Evolutionary conservation across 2,797 vertebrate species (phyloP), one percentile per base, ranked within the genome.

Genomic region (Columba guinea): DNA sequence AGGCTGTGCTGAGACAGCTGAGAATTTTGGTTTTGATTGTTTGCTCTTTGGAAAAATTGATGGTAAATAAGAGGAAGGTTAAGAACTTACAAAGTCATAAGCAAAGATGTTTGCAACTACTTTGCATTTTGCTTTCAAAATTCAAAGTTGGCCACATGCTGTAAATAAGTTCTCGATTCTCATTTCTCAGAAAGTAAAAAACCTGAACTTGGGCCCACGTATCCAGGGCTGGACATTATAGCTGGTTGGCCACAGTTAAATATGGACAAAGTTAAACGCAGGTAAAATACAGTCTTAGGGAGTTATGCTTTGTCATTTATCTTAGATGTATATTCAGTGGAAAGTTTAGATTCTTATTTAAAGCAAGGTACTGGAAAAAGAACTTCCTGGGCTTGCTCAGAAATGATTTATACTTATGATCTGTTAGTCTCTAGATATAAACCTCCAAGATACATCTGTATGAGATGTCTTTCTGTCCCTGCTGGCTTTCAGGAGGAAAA

Each of bases 241-340:
- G 28, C 56, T 30, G 69, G 55, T 1, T 89, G 51, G 22, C 71
- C 70, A 37, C 34, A 76, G 67, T 55, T 90, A 60, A 48, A 84
- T 74, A 13, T 84, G 68, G 41, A 39, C 39, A 65, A 89, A 52
- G 70, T 89, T 90, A 89, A 93, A 75, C 21, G 60, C 44, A 87
- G 70, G 51, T 92, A 60, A 90, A 84, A 67, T n/a, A 56, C 7
- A 69, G 7, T 34, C n/a, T 56, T 71, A 11, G 7, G 39, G 46
- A 21, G 14, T 17, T 10, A 23, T 2, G 20, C 18, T 78, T 91
- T 65, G 44, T 49, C 8, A 35, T 82, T 56, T 62, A 5, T 32
- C 32, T 53, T 62, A 68, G 71, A 56, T 56, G 62, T 26, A 32
- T 88, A 86, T 69, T 73, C 77, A 65, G 69, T 55, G 39, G 55